Base-by-base conservation (phyloP, 2,888 invertebrate genomes). In the Auanema freiburgensis region DNA sequence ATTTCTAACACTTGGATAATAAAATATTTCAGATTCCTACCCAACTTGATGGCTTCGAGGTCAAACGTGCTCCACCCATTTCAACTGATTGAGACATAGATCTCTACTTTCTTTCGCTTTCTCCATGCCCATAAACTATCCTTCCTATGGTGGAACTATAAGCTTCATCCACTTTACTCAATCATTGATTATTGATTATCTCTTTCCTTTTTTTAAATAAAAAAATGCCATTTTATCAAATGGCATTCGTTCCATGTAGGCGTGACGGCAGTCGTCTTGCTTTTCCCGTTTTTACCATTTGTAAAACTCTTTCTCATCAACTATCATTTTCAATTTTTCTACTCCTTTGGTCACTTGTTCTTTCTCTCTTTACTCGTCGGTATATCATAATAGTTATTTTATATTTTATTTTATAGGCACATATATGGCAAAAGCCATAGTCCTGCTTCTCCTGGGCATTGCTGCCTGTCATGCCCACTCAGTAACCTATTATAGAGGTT, bases 341-440 rank as follows among this genome's bases (percentile, higher is more conserved):
- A 46, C 10, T 46, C 46, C 3, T 3, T 46, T 8, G 46, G 16
- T 46, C 46, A 46, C 5, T 21, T 43, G 43, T 43, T 43, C 14
- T 46, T 46, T 6, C 10, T 46, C 21, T 46, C 16, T 46, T 18
- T 8, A 10, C 14, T 18, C 21, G 3, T 46, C 46, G 16, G 46
- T 10, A 21, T 16, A 10, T 46, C 3, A 46, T 46, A 18, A 16
- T 6, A 18, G 46, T 46, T 46, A 46, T 6, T 46, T 16, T 46
- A 46, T 46, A 18, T 18, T 5, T 16, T 46, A 46, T 46, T 43
- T 46, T 46, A 33, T 33, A 33, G 33, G 33, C 33, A 16, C 46
- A 46, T 10, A 46, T 46, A 46, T 46, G 46, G 46, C 46, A 18
- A 16, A 21, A 21, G 46, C 46, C 46, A 46, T 46, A 46, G 46